Conservation (phyloP, 1,140 invertebrate genomes). For the Drosophila quadrilineata region DNA sequence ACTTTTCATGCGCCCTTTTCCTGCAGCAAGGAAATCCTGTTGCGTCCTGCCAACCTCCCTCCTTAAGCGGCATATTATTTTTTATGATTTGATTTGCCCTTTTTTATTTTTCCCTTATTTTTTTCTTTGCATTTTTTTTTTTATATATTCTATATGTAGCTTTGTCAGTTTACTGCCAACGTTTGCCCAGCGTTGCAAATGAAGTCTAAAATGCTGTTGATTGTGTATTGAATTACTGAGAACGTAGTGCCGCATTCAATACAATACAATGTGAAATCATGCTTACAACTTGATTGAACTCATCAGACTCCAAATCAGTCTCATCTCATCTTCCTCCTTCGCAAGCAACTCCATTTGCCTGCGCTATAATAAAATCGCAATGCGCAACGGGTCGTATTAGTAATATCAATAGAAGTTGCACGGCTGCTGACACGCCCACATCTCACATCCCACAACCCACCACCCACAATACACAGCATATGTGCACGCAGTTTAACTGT, state of each 20-base stretch:
- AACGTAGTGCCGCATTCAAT: conserved; percentile 55
- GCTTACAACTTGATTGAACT: conserved; percentile 78
- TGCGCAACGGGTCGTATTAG: conserved; percentile 20
- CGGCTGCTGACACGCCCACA: no score
- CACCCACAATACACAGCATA: no score
- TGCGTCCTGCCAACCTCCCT: conserved; percentile 24
- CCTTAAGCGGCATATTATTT: conserved; percentile 67
- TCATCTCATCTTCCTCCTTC: neutral
- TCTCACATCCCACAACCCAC: no score
- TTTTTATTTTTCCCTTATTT: conserved; percentile 30
- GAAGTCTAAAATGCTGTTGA: conserved; percentile 75
- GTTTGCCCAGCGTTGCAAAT: conserved; percentile 48
- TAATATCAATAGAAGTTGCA: conserved; percentile 11
- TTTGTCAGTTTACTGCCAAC: no score
- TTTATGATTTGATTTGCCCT: conserved; percentile 73
- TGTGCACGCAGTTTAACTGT: conserved; percentile 52
- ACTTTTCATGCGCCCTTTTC: no score
- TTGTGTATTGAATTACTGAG: conserved; percentile 72
- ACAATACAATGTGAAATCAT: conserved; percentile 70
- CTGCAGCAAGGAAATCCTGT: conserved; percentile 60
- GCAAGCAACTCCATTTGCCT: conserved; percentile 34
- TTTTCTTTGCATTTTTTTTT: neutral
- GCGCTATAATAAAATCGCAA: conserved; percentile 3
- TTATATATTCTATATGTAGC: no score
- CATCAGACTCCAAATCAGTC: conserved; percentile 51